Percentiles rank a stretch among this genome's conserved stretches.
Evolutionary conservation across 2,113 vertebrate genomes (phyloP).

Genomic region (Dipodomys ordii): DNA sequence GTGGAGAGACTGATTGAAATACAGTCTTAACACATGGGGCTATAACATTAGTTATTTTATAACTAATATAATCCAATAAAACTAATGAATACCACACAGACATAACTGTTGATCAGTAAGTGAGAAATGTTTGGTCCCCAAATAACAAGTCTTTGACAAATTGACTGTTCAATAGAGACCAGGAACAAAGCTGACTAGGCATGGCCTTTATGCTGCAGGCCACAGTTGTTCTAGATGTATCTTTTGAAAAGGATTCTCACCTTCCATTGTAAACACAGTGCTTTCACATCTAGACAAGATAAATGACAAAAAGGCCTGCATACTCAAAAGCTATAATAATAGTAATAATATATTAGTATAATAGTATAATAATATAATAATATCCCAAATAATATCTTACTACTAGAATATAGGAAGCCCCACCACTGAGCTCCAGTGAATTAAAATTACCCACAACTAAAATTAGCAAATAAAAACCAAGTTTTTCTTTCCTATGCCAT

Average conservation of each 20-base stretch:
- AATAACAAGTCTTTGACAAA: not conserved
- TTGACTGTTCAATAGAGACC: not conserved
- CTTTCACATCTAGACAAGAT: not conserved
- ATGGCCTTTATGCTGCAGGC: not conserved
- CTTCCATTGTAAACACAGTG: not conserved
- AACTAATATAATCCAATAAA: too few relatives aligned
- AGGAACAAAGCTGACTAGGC: not conserved
- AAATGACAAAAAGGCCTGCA: not conserved
- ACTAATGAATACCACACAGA: too few relatives aligned
- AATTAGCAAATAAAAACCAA: not conserved
- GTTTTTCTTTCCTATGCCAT: not conserved
- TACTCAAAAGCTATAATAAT: not conserved
- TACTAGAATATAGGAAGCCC: not conserved
- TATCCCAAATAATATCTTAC: not conserved
- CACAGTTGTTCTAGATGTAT: not conserved
- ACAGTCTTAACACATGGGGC: too few relatives aligned
- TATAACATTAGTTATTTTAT: too few relatives aligned
- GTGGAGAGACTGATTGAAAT: too few relatives aligned
- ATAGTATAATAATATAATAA: too few relatives aligned
- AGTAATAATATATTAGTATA: too few relatives aligned
- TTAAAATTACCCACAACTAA: constrained; percentile 1
- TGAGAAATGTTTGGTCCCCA: not conserved
- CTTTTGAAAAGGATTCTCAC: not conserved
- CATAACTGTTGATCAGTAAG: not conserved
- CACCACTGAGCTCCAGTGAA: not conserved